phyloP scores from a whole-genome alignment of 1,140 invertebrate species.

The Drosophila biarmipes region DNA sequence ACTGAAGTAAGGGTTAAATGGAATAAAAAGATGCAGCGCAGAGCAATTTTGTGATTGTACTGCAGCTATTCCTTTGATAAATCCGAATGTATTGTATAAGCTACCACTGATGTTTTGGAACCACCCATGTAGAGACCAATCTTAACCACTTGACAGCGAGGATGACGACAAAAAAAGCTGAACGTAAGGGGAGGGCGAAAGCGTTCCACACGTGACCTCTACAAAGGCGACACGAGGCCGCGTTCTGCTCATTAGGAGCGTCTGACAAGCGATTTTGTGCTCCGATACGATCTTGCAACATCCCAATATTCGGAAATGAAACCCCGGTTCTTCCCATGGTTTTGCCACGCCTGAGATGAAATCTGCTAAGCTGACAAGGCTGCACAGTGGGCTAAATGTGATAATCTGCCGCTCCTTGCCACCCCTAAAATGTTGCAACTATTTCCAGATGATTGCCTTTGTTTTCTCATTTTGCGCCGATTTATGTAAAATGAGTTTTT shows the following conservation, averaged over 20 bases:
- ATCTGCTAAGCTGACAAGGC: constrained; percentile 31
- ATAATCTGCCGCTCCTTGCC: constrained; percentile 13
- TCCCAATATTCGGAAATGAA: constrained; percentile 21
- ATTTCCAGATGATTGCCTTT: constrained; percentile 57
- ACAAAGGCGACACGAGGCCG: constrained; percentile 68
- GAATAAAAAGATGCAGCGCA: no score
- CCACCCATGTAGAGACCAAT: constrained; percentile 21
- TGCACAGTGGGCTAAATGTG: constrained; percentile 64
- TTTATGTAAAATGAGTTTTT: constrained; percentile 18
- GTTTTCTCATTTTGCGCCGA: constrained; percentile 32
- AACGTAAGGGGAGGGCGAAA: background rate
- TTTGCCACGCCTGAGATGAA: constrained; percentile 17
- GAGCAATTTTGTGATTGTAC: background rate
- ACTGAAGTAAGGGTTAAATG: no score
- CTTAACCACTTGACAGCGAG: constrained; percentile 63
- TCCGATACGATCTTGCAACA: constrained; percentile 62
- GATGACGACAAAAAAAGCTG: background rate
- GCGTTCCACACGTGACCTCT: constrained; percentile 59
- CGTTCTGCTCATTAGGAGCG: constrained; percentile 73
- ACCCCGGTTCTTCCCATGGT: constrained; percentile 7
- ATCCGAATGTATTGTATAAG: background rate
- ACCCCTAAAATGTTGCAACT: constrained; percentile 18
- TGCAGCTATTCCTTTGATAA: background rate
- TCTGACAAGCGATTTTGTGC: constrained; percentile 65
- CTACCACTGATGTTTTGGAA: constrained; percentile 17